Conservation (phyloP, 2,797 vertebrate genomes). For the Ctenosaura bakeri region DNA sequence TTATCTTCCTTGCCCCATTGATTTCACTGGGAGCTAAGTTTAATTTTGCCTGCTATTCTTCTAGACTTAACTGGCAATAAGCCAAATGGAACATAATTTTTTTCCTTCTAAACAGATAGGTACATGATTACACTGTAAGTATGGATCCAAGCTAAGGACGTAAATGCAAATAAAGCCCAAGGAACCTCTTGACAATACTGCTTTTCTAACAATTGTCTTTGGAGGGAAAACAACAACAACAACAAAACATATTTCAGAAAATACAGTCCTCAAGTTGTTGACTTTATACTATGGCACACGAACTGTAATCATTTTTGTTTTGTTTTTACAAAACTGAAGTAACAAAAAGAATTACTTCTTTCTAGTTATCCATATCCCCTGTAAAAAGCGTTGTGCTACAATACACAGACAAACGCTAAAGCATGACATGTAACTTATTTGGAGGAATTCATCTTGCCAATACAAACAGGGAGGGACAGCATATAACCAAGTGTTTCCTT, state of each 20-base stretch:
- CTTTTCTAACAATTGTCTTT: background rate
- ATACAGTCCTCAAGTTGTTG: background rate
- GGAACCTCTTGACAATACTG: background rate
- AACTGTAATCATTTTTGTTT: background rate
- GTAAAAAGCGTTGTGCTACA: background rate
- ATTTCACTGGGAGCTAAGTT: background rate
- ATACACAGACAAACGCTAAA: background rate
- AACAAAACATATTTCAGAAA: background rate
- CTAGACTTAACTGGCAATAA: background rate
- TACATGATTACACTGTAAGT: background rate
- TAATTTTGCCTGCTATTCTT: background rate
- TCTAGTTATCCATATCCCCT: slow-evolving; percentile 22
- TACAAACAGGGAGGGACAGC: background rate
- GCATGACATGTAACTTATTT: background rate
- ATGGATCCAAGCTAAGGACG: background rate
- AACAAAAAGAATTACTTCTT: background rate
- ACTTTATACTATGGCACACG: background rate
- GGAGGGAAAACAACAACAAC: background rate
- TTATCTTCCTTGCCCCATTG: background rate
- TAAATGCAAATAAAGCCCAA: background rate
- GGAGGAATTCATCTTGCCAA: background rate
- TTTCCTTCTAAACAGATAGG: background rate
- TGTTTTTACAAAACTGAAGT: background rate
- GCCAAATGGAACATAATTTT: background rate
- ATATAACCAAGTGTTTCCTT: background rate